phyloP scores from a whole-genome alignment of 2,113 vertebrate genomes.

The Nesoenas mayeri region DNA sequence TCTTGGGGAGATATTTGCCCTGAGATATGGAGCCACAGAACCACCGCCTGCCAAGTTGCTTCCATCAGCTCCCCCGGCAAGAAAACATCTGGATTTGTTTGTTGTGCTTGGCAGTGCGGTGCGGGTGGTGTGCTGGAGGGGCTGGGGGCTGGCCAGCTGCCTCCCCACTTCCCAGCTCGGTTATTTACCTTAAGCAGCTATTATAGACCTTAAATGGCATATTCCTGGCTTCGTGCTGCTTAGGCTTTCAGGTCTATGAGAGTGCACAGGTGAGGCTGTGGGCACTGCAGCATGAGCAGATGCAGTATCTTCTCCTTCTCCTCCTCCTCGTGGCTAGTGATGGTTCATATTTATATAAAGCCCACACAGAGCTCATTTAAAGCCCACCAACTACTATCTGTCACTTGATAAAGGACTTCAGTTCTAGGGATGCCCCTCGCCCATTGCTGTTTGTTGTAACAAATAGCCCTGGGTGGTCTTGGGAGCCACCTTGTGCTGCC shows the following conservation, averaged over 20 bases:
- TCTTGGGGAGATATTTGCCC: rapidly evolving
- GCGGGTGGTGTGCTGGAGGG: rapidly evolving
- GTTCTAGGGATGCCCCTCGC: rapidly evolving
- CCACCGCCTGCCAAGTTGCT: rapidly evolving
- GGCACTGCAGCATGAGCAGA: not conserved
- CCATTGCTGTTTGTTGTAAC: not conserved
- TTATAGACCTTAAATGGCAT: not conserved
- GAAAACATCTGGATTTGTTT: slow-evolving; percentile 19
- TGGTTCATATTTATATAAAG: not conserved
- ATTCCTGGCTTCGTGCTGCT: not conserved
- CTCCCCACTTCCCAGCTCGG: not conserved
- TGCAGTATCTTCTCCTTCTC: not conserved
- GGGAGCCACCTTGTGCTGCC: too few species aligned
- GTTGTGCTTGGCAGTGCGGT: not conserved
- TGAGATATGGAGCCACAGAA: not conserved
- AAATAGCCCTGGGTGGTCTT: not conserved
- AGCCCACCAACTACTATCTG: not conserved
- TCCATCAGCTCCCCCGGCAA: rapidly evolving
- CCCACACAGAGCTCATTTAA: not conserved
- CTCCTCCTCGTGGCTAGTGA: not conserved
- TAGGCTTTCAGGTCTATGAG: not conserved
- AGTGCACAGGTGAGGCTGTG: not conserved
- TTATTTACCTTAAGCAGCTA: not conserved
- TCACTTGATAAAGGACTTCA: not conserved
- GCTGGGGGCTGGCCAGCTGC: not conserved